Base-by-base conservation (phyloP, 2,888 invertebrate species). In the Noctua pronuba region DNA sequence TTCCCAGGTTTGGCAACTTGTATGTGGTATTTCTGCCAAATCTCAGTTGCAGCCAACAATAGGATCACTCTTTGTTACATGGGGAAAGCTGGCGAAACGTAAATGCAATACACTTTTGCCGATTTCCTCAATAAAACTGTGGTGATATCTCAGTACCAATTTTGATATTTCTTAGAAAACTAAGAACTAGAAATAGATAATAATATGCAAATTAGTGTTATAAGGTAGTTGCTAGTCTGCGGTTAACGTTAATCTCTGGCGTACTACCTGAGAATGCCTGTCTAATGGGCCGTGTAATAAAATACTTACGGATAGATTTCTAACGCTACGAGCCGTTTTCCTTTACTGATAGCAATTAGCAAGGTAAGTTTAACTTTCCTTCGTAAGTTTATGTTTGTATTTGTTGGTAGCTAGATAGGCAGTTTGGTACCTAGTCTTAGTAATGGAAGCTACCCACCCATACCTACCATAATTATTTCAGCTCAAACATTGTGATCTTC, bases 261-360 rank as follows among this genome's bases (percentile, higher is more conserved):
- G 21, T 41, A 31, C 13, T 74, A 49, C 16, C 6, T 31, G 66
- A 52, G n/a, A 46, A 31, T 46, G 13, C n/a, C 16, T 62, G 18
- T 46, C 52, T 67, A 77, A 84, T 64, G 0, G 21, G 7, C 7
- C 24, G 49, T 3, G 24, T 78, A 49, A 77, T 77, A 52, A 55
- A 79, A 49, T 49, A 8, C 68, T 16, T 49, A 11, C 60, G 41
- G 24, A 69, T 58, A 68, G 41, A 78, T 84, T 44, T 84, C 49
- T 66, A 79, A 3, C 1, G n/a, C 35, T 8, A 21, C 35, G 16
- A 65, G 31, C 21, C 2, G 52, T 66, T 77, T 83, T 44, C 55
- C 7, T 38, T 41, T 65, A 46, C 18, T 24, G 28, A 18, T n/a
- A 49, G 31, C 55, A 75, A 41, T 65, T 58, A 35, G 8, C 24